Base-by-base conservation (phyloP, 35 echinoderm and acorn worm species). In the Eucidaris tribuloides region DNA sequence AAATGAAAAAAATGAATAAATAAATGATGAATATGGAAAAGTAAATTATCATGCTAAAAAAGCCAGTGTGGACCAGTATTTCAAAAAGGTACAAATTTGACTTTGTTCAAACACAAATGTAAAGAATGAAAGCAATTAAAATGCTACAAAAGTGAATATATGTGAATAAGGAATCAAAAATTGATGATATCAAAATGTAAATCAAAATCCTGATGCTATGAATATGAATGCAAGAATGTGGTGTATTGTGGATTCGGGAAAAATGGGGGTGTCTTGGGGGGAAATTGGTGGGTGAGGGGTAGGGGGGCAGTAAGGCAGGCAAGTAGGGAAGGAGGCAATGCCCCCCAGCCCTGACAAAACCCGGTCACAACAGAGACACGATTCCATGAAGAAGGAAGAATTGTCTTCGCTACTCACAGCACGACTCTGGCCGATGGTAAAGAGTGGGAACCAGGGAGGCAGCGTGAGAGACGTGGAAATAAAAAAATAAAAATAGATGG, bases 391-490 rank as follows among this genome's bases (percentile, higher is more conserved):
- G 68, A 74, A 74, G 68, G 44, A 40, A 74, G 22, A 25, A 40
- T 33, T 74, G 68, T 42, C 44, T n/a, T 42, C 22, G 44, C 38
- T 74, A 74, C 68, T 74, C 68, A 74, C 68, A 74, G 68, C 68
- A 74, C 68, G 68, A 74, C 68, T 74, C 68, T 74, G 68, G 68
- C 68, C 68, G 68, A 74, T 74, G 68, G 38, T 74, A 74, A 74
- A 74, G 41, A 44, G 41, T 74, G 34, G 68, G 68, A 44, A 27
- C 33, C 28, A 22, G 68, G 68, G 68, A 36, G 28, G 37, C 28
- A 27, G 68, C 37, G 68, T 74, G 38, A 41, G 61, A 64, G 68
- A 44, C 68, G 68, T 74, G 68, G 68, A 74, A 18, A 74, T 74
- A 22, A 64, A 74, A 41, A 44, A 66, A 3, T 31, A 36, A 72